These are phyloP conservation scores for Nicator chloris DNA, from an alignment of 2,113 vertebrate genomes.

Conservation along the genomic window DNA sequence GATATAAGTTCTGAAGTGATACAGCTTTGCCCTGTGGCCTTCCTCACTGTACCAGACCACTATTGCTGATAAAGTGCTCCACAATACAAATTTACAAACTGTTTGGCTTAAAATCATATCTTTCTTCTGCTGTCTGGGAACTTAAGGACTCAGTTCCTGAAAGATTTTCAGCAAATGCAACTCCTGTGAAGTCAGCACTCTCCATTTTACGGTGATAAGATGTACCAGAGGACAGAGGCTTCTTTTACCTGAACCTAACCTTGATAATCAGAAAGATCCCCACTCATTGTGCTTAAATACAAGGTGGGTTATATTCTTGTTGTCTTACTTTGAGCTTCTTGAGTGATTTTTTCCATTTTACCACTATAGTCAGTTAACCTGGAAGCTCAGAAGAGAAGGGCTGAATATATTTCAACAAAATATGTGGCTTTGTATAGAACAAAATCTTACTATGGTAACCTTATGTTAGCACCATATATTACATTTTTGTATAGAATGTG, in stretches of 20 bases:
- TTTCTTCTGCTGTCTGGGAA: neutral
- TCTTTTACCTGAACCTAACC: neutral
- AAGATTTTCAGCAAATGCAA: neutral
- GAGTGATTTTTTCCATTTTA: neutral
- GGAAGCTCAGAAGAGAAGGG: neutral
- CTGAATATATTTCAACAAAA: neutral
- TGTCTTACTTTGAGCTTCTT: neutral
- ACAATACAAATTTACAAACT: neutral
- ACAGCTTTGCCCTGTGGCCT: neutral
- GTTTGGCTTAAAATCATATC: neutral
- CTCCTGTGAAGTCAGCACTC: neutral
- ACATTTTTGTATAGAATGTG: neutral
- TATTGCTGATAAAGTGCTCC: neutral
- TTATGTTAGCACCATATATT: neutral
- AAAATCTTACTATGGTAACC: neutral
- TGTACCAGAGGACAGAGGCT: neutral
- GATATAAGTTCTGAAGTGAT: neutral
- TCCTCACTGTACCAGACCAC: neutral
- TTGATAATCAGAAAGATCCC: neutral
- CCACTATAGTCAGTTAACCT: neutral
- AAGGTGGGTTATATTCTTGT: neutral
- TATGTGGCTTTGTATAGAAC: too few relatives aligned
- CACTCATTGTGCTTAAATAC: neutral
- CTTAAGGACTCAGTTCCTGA: neutral
- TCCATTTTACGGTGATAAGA: neutral